A percentile compares a stretch with the other conserved stretches of the same genome.
These are phyloP conservation scores for Hydrozoanthus gracilis DNA, from an alignment of 92 coral and sea anemone genomes.

Conservation along the genomic window DNA sequence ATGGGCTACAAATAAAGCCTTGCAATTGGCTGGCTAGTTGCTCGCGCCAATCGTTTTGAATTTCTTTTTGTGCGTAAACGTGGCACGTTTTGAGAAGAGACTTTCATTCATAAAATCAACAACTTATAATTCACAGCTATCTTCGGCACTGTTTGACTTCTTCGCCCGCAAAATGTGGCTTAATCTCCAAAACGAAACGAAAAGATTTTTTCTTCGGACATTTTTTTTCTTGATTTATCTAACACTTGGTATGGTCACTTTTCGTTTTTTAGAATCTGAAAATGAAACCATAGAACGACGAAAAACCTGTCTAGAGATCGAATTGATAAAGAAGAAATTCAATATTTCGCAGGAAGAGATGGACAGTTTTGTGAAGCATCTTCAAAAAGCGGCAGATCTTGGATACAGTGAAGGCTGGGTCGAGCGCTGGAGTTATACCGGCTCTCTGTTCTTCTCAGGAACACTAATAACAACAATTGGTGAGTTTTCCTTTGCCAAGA, in stretches of 20 bases:
- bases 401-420: constrained; percentile 77
- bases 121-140: not conserved
- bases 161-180: constrained; percentile 21
- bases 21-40: not conserved
- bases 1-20: not conserved
- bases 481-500: constrained; percentile 43
- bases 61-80: constrained; percentile 19
- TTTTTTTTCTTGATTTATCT: constrained; percentile 69
- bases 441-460: constrained; percentile 93
- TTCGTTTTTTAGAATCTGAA: constrained; percentile 70
- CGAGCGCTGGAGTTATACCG: constrained; percentile 93
- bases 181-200: constrained; percentile 70
- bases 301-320: constrained; percentile 58
- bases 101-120: constrained; percentile 18
- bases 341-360: constrained; percentile 75
- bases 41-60: constrained; percentile 30
- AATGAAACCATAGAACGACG: constrained; percentile 67
- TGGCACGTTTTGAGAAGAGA: constrained; percentile 16
- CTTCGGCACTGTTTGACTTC: not conserved
- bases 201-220: constrained; percentile 66
- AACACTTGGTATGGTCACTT: constrained; percentile 79
- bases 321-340: constrained; percentile 57
- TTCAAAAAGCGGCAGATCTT: constrained; percentile 70
- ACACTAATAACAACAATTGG: constrained; percentile 97
- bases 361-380: constrained; percentile 62